These are phyloP conservation scores for Cantharis rufa DNA, from an alignment of 2,888 invertebrate genomes.

Conservation along the genomic window DNA sequence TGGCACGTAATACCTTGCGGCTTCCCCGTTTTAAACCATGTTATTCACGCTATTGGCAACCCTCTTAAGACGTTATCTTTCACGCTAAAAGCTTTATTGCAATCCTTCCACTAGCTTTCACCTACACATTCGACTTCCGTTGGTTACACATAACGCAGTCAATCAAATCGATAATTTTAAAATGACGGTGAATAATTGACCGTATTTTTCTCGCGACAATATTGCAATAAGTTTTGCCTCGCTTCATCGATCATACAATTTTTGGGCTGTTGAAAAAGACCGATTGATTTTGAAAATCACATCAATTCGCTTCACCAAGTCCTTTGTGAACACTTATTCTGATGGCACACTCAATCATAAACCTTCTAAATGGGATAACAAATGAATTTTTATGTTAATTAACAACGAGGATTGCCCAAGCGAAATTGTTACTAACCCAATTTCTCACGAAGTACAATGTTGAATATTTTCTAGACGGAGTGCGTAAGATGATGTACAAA, in stretches of 20 bases:
- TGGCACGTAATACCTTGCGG: constrained; percentile 9
- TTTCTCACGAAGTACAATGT: not conserved
- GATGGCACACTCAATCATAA: not conserved
- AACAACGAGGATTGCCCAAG: not conserved
- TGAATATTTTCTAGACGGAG: not conserved
- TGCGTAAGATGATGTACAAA: not conserved
- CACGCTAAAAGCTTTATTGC: constrained; percentile 13
- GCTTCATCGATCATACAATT: not conserved
- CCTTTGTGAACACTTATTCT: not conserved
- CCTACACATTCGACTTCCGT: constrained; percentile 1
- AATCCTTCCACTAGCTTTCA: constrained; percentile 3
- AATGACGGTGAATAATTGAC: not conserved
- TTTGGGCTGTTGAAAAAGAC: not conserved
- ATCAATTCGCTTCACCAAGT: not conserved
- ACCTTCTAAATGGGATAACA: not conserved
- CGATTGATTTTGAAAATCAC: not conserved
- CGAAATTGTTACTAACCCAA: not conserved
- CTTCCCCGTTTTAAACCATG: constrained; percentile 5
- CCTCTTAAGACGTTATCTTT: constrained; percentile 13
- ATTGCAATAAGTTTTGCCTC: not conserved
- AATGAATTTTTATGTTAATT: not conserved
- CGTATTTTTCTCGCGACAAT: not conserved
- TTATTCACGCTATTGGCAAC: constrained; percentile 15
- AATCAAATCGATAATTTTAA: not conserved
- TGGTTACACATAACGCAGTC: not conserved